Conservation (phyloP, 1,140 invertebrate species). For the Oryctes rhinoceros region DNA sequence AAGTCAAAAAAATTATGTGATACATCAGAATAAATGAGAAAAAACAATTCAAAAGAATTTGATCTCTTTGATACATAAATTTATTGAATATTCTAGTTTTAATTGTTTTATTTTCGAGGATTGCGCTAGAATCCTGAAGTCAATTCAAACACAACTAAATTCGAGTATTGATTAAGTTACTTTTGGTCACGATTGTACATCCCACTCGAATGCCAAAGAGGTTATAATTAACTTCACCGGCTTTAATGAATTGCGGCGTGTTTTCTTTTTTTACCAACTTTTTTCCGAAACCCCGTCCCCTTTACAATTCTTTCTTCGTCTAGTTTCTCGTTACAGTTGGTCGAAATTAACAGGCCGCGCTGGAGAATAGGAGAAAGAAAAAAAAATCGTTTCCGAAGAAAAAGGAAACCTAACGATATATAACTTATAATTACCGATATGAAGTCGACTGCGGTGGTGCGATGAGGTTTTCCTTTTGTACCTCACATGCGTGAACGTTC, state of each 20-base stretch:
- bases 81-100: neutral
- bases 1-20: no score
- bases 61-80: no score
- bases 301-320: neutral
- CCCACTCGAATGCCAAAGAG: neutral
- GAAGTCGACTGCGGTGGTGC: neutral
- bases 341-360: neutral
- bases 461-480: neutral
- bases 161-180: neutral
- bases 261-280: constrained; percentile 2
- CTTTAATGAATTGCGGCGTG: constrained; percentile 9
- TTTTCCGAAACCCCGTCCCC: neutral
- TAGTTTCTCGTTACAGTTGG: neutral
- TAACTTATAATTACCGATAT: constrained; percentile 16
- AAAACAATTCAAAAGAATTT: no score
- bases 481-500: neutral
- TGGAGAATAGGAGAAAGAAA: neutral
- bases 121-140: neutral
- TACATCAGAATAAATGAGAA: no score
- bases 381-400: neutral
- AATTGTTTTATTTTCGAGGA: neutral
- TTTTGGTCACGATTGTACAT: neutral
- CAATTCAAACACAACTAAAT: neutral
- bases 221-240: neutral
- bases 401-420: constrained; percentile 12